Conservation (phyloP, 2,113 vertebrate species). For the rabbit (Oryctolagus cuniculus) region DNA sequence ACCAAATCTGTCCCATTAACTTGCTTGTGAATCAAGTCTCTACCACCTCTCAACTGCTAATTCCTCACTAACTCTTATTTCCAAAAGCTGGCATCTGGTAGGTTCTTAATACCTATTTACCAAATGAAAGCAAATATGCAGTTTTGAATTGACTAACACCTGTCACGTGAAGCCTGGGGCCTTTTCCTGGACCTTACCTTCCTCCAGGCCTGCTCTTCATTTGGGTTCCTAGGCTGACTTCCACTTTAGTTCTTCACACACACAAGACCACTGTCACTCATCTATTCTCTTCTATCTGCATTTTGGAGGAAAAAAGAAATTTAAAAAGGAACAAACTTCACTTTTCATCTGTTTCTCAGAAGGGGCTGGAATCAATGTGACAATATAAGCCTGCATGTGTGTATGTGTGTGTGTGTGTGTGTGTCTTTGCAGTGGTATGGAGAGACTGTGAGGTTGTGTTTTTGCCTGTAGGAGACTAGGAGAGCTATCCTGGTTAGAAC, state of each 20-base stretch:
- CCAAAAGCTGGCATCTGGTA: background rate
- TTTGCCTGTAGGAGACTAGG: background rate
- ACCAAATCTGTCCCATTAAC: background rate
- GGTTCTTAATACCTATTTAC: slow-evolving; percentile 32
- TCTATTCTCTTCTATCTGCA: background rate
- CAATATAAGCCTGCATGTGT: background rate
- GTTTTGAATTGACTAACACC: slow-evolving; percentile 29
- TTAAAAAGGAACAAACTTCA: background rate
- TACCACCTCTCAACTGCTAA: background rate
- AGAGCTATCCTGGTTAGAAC: slow-evolving; percentile 35
- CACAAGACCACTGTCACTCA: slow-evolving; percentile 33
- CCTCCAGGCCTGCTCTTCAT: background rate
- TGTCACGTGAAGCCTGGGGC: background rate
- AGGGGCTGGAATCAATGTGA: slow-evolving; percentile 14
- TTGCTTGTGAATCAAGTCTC: slow-evolving; percentile 19
- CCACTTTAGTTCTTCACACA: slow-evolving; percentile 29
- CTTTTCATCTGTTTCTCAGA: slow-evolving; percentile 48
- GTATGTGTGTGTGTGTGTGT: background rate
- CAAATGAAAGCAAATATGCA: slow-evolving; percentile 40
- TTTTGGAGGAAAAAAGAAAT: slow-evolving; percentile 52
- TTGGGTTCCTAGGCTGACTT: slow-evolving; percentile 32
- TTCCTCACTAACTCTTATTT: slow-evolving; percentile 29
- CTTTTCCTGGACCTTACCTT: background rate
- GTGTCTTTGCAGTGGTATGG: too few species aligned
- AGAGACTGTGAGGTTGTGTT: background rate